Conservation (phyloP, 2,888 invertebrate genomes). For the Apamea monoglypha region DNA sequence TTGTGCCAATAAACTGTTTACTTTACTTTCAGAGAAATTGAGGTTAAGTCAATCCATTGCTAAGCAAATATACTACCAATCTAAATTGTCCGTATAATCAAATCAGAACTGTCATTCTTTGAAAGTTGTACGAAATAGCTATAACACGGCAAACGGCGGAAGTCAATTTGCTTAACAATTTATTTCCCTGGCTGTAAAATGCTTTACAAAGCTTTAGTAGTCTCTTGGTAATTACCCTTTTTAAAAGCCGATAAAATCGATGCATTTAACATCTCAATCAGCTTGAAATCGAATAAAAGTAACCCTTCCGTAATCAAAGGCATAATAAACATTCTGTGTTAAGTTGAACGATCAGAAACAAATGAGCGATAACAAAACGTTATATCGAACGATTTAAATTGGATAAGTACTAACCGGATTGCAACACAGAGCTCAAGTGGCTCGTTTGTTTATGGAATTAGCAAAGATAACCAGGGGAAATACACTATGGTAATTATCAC, state of each 20-base stretch:
- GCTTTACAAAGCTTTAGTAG: not conserved
- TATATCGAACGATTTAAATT: constrained; percentile 43
- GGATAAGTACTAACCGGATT: constrained; percentile 54
- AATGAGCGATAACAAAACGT: constrained; percentile 48
- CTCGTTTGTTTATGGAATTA: constrained; percentile 58
- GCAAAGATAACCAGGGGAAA: constrained; percentile 48
- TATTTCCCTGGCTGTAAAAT: not conserved
- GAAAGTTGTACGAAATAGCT: not conserved
- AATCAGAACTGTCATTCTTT: not conserved
- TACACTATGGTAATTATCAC: constrained; percentile 61
- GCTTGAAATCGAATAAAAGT: not conserved
- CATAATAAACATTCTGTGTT: constrained; percentile 23
- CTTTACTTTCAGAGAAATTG: not conserved
- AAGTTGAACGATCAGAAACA: constrained; percentile 45
- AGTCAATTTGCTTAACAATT: not conserved
- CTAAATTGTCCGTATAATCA: not conserved
- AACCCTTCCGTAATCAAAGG: constrained; percentile 22
- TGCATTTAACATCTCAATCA: constrained; percentile 17
- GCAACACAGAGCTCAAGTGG: constrained; percentile 44
- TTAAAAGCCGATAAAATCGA: not conserved
- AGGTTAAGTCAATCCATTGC: not conserved
- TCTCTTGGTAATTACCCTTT: not conserved
- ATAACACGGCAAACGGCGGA: not conserved
- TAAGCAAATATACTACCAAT: not conserved
- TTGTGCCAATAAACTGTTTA: not conserved